Evolutionary conservation across 2,113 vertebrate genomes (phyloP), one percentile per base, ranked within the genome.

Genomic region (Cochlearius cochlearius): DNA sequence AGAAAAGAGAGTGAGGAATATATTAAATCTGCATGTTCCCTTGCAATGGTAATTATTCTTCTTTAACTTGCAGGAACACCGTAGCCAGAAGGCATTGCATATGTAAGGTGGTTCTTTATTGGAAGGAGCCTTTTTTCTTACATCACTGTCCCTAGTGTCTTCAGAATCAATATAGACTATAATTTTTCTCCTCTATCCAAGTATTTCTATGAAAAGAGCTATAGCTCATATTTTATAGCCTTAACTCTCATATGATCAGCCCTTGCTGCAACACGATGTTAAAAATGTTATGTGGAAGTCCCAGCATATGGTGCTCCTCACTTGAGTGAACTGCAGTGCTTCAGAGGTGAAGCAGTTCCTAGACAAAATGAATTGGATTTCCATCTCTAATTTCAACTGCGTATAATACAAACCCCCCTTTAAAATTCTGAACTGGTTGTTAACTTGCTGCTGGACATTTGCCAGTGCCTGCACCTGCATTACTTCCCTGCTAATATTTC

Each of bases 381-480:
- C 52, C 36, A 62, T 29, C 60, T 95, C 94, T 95, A 94, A 96
- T 93, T 94, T 92, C 80, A 88, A 47, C 71, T 83, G 55, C 55
- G 43, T 39, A 77, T 85, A 66, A 86, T 32, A 30, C 67, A 67
- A 36, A 73, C 36, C 94, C 74, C 86, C 84, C 73, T 90, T 96
- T 93, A 91, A 95, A 94, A 93, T 97, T 97, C 96, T 47, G 76
- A 80, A 53, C 92, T 34, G 60, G 81, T 80, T 86, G 79, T 80
- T 92, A 88, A 79, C 91, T 91, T 83, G 90, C 91, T 95, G 68
- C 91, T 98, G 97, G 95, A 68, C 22, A 5, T 49, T 81, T 76
- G 96, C 98, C 96, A 98, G 88, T 26, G 20, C 22, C 58, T 15
- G 75, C 97, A 98, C 97, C 97, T 98, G 98, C 91, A 81, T 91